phyloP scores from a whole-genome alignment of 2,888 invertebrate genomes.

The Metalampra italica region DNA sequence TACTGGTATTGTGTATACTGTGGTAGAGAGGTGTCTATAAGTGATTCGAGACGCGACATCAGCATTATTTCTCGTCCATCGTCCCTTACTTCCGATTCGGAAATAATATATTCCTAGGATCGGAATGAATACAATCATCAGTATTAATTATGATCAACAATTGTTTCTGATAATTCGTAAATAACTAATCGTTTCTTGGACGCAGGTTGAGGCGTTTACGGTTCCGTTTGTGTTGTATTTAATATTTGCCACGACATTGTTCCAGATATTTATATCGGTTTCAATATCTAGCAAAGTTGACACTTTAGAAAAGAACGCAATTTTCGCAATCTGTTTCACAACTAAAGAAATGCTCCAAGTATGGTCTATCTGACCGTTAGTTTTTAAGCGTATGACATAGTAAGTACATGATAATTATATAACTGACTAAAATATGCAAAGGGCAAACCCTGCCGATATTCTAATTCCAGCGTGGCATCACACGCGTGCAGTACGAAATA shows the following conservation, averaged over 20 bases:
- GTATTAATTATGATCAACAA: slow-evolving; percentile 55
- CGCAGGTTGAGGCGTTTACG: slow-evolving; percentile 42
- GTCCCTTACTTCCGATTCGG: slow-evolving; percentile 77
- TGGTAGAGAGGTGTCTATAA: slow-evolving; percentile 58
- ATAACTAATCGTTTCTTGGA: slow-evolving; percentile 48
- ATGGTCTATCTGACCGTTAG: too few species aligned
- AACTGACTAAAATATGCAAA: background rate
- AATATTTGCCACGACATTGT: too few species aligned
- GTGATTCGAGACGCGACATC: slow-evolving; percentile 70
- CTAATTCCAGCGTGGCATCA: slow-evolving; percentile 15
- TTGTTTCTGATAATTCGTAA: slow-evolving; percentile 52
- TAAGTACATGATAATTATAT: too few species aligned
- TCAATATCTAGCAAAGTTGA: too few species aligned
- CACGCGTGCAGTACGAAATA: slow-evolving; percentile 52
- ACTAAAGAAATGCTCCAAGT: too few species aligned
- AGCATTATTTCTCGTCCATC: slow-evolving; percentile 72
- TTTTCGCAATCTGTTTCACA: too few species aligned
- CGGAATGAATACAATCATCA: slow-evolving; percentile 54
- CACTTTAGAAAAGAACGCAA: too few species aligned
- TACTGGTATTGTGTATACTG: slow-evolving; percentile 10
- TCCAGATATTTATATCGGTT: too few species aligned
- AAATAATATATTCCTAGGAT: slow-evolving; percentile 72
- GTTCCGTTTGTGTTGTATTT: too few species aligned
- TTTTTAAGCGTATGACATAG: too few species aligned
- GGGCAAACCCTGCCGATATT: background rate